phyloP scores from a whole-genome alignment of 2,888 invertebrate species.

The Eutolmus rufibarbis region DNA sequence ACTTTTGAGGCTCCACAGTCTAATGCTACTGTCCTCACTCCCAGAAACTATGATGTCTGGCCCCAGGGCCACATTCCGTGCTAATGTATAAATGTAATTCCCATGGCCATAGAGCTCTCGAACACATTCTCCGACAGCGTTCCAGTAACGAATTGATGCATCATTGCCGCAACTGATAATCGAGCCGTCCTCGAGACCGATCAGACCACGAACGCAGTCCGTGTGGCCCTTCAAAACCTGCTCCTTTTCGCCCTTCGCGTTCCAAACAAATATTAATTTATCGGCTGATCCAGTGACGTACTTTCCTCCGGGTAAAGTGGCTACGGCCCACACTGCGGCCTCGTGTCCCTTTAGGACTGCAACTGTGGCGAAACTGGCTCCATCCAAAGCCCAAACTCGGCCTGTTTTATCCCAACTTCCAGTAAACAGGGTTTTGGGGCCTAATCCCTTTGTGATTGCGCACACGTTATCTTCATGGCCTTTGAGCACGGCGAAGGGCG shows the following conservation, averaged over 20 bases:
- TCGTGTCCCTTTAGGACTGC: conserved; percentile 74
- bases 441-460: conserved; percentile 62
- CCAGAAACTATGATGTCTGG: conserved; percentile 77
- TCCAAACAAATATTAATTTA: conserved; percentile 87
- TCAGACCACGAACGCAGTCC: conserved; percentile 88
- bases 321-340: conserved; percentile 88
- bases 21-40: conserved; percentile 87
- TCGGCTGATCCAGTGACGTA: conserved; percentile 90
- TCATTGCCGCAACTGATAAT: conserved; percentile 95
- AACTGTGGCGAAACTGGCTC: conserved; percentile 65
- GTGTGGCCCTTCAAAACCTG: conserved; percentile 80
- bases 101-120: conserved; percentile 81
- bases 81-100: conserved; percentile 83
- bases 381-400: conserved; percentile 77
- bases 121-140: conserved; percentile 77
- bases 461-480: conserved; percentile 72
- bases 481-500: conserved; percentile 73
- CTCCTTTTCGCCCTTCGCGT: conserved; percentile 71
- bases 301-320: conserved; percentile 65
- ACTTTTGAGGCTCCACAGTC: conserved; percentile 73
- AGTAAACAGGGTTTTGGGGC: conserved; percentile 72
- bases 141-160: conserved; percentile 86
- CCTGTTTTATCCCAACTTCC: conserved; percentile 95
- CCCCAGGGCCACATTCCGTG: conserved; percentile 66
- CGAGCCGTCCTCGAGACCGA: conserved; percentile 72